These are phyloP conservation scores for Neoitamus cyanurus DNA, from an alignment of 2,888 invertebrate species.

Conservation along the genomic window DNA sequence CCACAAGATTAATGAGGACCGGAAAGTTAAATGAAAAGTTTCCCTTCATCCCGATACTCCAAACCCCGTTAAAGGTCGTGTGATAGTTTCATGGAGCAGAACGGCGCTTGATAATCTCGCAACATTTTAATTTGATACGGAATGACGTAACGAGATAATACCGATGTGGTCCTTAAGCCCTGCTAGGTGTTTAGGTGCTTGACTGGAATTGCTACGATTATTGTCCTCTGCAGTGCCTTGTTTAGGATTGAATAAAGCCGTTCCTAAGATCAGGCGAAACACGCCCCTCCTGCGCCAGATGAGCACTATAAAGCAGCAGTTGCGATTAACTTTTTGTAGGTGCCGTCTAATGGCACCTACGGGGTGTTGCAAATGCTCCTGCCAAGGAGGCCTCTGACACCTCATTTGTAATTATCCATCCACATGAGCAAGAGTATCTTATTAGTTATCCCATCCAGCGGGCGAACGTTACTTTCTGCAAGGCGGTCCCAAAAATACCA, in stretches of 20 bases:
- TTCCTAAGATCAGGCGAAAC: neutral
- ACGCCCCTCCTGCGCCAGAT: neutral
- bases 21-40: neutral
- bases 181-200: neutral
- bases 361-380: neutral
- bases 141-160: neutral
- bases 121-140: neutral
- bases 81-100: neutral
- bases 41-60: neutral
- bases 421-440: neutral
- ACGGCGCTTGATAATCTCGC: neutral
- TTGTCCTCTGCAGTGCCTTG: neutral
- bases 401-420: neutral
- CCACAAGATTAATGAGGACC: neutral
- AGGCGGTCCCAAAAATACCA: neutral
- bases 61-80: neutral
- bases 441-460: neutral
- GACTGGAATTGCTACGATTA: neutral
- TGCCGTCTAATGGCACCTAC: neutral
- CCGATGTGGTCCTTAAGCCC: neutral
- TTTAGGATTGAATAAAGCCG: neutral
- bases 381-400: neutral
- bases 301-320: neutral
- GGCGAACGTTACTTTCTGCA: neutral
- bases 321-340: neutral